A percentile compares a stretch with the other conserved stretches of the same genome.
Conservation (phyloP, 2,113 vertebrate species). For the Phylloscopus trochiloides region DNA sequence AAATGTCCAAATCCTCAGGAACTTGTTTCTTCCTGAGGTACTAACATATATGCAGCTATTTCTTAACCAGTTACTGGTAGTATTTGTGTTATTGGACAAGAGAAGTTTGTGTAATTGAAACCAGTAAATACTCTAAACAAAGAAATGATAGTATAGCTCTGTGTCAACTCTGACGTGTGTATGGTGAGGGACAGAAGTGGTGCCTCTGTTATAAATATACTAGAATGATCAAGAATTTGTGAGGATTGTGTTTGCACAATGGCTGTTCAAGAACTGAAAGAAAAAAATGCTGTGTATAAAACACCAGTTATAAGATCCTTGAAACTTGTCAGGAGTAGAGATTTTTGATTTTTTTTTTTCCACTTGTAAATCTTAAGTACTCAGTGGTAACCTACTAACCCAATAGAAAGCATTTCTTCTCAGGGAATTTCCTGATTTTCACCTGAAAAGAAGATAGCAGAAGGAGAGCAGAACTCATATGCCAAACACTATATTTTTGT, state of each 20-base stretch:
- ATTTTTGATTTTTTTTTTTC: neutral
- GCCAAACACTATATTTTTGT: neutral
- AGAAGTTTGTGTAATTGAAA: neutral
- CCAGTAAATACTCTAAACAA: neutral
- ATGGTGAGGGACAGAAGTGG: neutral
- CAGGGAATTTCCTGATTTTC: neutral
- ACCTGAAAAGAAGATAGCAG: neutral
- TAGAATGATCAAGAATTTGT: neutral
- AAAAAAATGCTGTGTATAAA: neutral
- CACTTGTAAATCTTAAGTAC: neutral
- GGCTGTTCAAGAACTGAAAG: neutral
- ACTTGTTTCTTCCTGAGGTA: neutral
- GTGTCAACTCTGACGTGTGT: rapidly evolving
- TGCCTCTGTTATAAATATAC: neutral
- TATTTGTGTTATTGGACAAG: neutral
- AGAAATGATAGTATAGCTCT: neutral
- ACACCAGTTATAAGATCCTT: neutral
- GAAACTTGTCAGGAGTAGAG: neutral
- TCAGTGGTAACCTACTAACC: neutral
- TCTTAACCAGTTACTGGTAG: neutral
- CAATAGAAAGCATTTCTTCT: neutral
- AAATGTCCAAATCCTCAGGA: neutral
- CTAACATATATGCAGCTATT: neutral
- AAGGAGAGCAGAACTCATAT: neutral
- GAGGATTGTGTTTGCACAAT: neutral